Base-by-base conservation (phyloP, 1,140 invertebrate genomes). In the Sitophilus oryzae region DNA sequence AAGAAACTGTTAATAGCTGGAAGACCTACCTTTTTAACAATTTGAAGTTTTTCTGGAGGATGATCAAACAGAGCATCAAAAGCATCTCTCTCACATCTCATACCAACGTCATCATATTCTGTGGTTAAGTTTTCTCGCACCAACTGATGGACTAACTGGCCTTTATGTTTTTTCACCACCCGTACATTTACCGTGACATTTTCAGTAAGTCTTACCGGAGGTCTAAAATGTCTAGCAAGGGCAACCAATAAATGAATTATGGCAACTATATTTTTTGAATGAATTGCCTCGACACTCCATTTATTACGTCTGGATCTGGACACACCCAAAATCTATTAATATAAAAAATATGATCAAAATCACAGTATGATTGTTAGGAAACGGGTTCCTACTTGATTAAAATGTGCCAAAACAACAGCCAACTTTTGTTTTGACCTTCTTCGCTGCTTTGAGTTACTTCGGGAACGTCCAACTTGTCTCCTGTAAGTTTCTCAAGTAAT, bases 1-100 rank as follows among this genome's bases (percentile, higher is more conserved):
- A 47, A 3, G 25, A 47, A 14, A 14, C n/a, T n/a, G n/a, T n/a
- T n/a, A 14, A 14, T 18, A 40, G 14, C 2, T 40, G 1, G 9
- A 30, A 19, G 3, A 62, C 62, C 67, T 78, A 92, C 89, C 78
- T 93, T 96, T 75, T 98, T 98, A 0, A 99, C 95, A 58, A 98
- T 89, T 69, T 93, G 89, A 42, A 99, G 72, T 74, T 99, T 98
- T 60, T 99, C 96, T 0, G 95, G 95, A 14, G 94, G 93, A 77
- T 96, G 92, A 74, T 98, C 95, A 73, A 99, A 96, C n/a, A 99
- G 74, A 1, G 93, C 93, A 72, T 99, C 96, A 76, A 99, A 99
- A 1, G 96, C 96, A 79, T 99, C 96, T 55, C 95, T 76, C 66
- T 94, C 90, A 71, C 91, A 93, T 63, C 89, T 82, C 84, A 95